These are phyloP conservation scores for Cricetomys ansorgei DNA, from an alignment of 2,113 vertebrate species.

Conservation along the genomic window DNA sequence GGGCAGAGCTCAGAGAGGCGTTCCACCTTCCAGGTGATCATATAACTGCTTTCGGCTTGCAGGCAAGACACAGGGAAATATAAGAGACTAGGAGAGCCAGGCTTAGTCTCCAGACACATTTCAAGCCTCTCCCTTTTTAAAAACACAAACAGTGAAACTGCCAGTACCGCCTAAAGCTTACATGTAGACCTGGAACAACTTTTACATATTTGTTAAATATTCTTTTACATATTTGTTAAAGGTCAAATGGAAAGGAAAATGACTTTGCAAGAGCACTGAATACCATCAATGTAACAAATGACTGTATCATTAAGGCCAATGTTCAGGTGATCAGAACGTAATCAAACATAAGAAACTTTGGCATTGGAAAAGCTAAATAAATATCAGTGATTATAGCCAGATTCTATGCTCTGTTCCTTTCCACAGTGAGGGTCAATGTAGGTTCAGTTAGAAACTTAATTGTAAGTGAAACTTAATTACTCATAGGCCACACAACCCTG, in stretches of 20 bases:
- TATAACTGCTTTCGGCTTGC: background rate
- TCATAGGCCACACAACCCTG: background rate
- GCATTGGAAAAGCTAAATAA: background rate
- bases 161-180: background rate
- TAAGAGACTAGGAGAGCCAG: background rate
- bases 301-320: background rate
- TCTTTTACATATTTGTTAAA: background rate
- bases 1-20: background rate
- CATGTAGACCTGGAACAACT: background rate
- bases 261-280: background rate
- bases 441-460: conserved; percentile 29
- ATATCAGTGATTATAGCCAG: background rate
- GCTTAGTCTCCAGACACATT: background rate
- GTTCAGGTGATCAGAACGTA: background rate
- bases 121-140: background rate
- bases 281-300: background rate
- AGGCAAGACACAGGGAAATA: background rate
- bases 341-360: background rate
- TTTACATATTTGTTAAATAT: background rate
- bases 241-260: background rate
- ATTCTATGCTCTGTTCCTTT: background rate
- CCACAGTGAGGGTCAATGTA: background rate
- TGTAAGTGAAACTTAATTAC: conserved; percentile 21
- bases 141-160: conserved; percentile 38
- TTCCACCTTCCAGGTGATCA: background rate